Base-by-base conservation (phyloP, 1,140 invertebrate genomes). In the Drosophila busckii region DNA sequence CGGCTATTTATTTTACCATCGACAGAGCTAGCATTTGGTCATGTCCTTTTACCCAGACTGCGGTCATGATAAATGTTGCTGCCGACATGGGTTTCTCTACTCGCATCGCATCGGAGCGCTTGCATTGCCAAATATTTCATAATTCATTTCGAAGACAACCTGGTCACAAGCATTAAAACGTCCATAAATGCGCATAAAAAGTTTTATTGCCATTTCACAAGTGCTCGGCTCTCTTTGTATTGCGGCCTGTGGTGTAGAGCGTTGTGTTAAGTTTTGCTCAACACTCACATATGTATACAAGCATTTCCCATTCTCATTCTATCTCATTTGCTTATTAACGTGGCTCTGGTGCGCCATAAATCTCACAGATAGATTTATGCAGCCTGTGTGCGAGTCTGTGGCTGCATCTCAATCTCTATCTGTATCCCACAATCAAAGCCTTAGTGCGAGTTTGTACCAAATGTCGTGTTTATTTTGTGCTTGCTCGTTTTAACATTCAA, bases 251-350 rank as follows among this genome's bases (percentile, higher is more conserved):
- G n/a, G n/a, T n/a, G n/a, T n/a, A n/a, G n/a, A n/a, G n/a, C n/a
- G n/a, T n/a, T n/a, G n/a, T n/a, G n/a, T n/a, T n/a, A n/a, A n/a
- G n/a, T n/a, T n/a, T n/a, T n/a, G n/a, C n/a, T n/a, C n/a, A n/a
- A 42, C 40, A 42, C 40, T 12, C 17, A 32, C 7, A 23, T 2
- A 32, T 6, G 20, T 3, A 19, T 8, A 15, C 9, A 42, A 2
- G 15, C 17, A 16, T 38, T 29, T 19, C 25, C 5, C 50, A 22
- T 12, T 37, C 58, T 55, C 42, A 25, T 28, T 52, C 48, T 31
- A 48, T 54, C 70, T 75, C 59, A 75, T 75, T 75, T 75, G 70
- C 70, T 69, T 75, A 76, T 75, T 76, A 75, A 76, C 65, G 70
- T 70, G 60, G 59, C 70, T 60, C 54, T 28, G 52, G 70, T 76